A percentile compares a stretch with the other conserved stretches of the same genome.
Evolutionary conservation across 2,888 invertebrate species (phyloP).

Genomic region (Nomada ruficornis): DNA sequence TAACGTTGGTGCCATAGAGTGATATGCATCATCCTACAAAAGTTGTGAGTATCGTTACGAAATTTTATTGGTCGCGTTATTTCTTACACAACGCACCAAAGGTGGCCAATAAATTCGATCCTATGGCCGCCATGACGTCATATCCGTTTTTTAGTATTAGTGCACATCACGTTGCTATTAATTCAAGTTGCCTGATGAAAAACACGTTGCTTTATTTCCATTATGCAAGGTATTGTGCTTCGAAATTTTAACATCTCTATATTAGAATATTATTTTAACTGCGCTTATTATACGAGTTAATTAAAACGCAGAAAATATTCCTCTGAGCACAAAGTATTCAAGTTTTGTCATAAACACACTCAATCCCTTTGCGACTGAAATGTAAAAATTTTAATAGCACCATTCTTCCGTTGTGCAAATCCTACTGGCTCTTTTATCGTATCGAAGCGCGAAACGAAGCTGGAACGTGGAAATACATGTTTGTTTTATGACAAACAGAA

Average conservation of each 20-base stretch:
- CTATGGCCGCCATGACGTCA: slow-evolving; percentile 49
- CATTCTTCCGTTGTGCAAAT: too few species aligned
- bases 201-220: background rate
- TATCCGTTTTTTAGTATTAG: slow-evolving; percentile 54
- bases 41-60: slow-evolving; percentile 4
- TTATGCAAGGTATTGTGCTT: background rate
- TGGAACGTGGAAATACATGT: background rate
- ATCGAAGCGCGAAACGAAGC: background rate
- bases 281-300: too few species aligned
- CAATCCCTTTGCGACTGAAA: too few species aligned
- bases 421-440: too few species aligned
- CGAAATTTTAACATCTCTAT: background rate
- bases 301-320: background rate
- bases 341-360: too few species aligned
- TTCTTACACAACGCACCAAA: background rate
- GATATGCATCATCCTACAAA: too few species aligned
- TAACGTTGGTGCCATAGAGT: background rate
- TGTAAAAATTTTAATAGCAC: too few species aligned
- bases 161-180: slow-evolving; percentile 8
- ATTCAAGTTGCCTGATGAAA: background rate
- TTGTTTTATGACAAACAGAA: slow-evolving; percentile 29
- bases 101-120: slow-evolving; percentile 37
- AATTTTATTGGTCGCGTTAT: background rate
- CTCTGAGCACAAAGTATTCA: background rate
- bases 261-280: background rate